Evolutionary conservation across 2,888 invertebrate genomes (phyloP).

Genomic region (Neoaliturus tenellus): DNA sequence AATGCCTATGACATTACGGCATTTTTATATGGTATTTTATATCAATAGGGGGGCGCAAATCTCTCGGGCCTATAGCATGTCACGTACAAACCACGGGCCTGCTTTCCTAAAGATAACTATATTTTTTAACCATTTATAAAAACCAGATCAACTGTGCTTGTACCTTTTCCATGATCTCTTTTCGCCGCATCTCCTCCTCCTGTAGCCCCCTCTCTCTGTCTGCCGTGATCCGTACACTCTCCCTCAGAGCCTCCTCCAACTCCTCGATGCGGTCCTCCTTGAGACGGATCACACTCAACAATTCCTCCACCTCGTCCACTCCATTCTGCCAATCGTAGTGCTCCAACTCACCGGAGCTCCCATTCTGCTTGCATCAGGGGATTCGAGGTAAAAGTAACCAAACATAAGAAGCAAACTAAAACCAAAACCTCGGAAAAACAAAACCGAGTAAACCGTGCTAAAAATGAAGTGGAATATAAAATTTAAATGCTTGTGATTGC

Average conservation of each 20-base stretch:
- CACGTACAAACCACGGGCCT: no score
- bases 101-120: no score
- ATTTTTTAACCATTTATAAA: no score
- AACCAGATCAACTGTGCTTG: no score
- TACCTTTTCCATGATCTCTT: constrained; percentile 82
- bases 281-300: constrained; percentile 76
- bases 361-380: constrained; percentile 34
- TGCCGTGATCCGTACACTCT: constrained; percentile 84
- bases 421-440: neutral
- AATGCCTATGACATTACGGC: no score
- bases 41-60: no score
- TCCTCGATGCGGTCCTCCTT: constrained; percentile 84
- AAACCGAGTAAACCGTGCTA: neutral
- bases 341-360: neutral
- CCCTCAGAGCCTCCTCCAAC: constrained; percentile 89
- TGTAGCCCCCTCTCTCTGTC: constrained; percentile 81
- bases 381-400: constrained; percentile 49
- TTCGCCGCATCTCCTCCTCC: constrained; percentile 79
- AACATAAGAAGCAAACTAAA: constrained; percentile 50
- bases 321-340: constrained; percentile 34
- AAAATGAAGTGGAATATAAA: neutral
- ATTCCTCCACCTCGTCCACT: constrained; percentile 77
- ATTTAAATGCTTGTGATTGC: constrained; percentile 18
- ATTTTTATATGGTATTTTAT: no score
- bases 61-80: no score